Conservation (phyloP, 2,797 vertebrate species). For the Aldrovandia affinis region DNA sequence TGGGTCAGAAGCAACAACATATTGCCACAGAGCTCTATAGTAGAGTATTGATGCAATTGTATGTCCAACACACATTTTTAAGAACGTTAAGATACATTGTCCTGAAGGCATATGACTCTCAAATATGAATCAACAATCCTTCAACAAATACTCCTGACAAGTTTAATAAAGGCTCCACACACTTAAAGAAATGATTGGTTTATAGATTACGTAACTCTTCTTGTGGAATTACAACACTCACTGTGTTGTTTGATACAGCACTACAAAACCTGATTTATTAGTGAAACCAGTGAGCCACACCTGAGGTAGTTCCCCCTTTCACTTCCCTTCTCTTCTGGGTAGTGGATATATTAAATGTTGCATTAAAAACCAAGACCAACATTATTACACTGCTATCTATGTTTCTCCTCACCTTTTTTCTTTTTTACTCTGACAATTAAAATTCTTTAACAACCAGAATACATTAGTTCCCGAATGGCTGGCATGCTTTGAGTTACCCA, state of each 20-base stretch:
- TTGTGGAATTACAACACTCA: background rate
- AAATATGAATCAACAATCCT: background rate
- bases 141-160: background rate
- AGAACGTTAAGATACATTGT: too few species aligned
- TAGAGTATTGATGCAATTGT: too few species aligned
- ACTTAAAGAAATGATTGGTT: background rate
- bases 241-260: background rate
- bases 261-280: background rate
- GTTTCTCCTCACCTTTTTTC: background rate
- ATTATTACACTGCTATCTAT: background rate
- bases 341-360: background rate
- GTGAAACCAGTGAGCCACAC: background rate
- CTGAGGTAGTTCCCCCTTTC: background rate
- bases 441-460: background rate
- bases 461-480: background rate
- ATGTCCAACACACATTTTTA: too few species aligned
- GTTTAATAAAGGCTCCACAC: background rate
- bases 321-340: background rate
- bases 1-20: too few species aligned
- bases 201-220: background rate
- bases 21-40: too few species aligned
- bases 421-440: background rate
- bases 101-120: too few species aligned
- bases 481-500: background rate
- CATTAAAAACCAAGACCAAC: background rate